Conservation (phyloP, 2,797 vertebrate species). For the Eptatretus atami region DNA sequence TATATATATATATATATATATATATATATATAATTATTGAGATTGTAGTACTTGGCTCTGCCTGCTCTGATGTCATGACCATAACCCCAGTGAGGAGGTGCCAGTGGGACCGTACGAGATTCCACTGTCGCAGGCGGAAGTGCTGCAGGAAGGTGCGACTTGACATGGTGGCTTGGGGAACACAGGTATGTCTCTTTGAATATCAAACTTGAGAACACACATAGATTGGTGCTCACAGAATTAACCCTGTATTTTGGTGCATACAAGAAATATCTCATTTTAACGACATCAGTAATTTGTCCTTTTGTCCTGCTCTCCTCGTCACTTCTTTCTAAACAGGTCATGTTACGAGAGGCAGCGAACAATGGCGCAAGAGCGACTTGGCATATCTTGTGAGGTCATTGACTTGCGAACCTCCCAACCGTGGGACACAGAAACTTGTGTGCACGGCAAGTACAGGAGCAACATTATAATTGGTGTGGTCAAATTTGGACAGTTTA, state of each 20-base stretch:
- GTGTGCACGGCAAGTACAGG: conserved; percentile 43
- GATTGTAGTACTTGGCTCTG: no score
- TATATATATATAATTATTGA: no score
- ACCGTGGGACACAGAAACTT: conserved; percentile 67
- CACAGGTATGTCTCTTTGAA: conserved; percentile 27
- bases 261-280: not conserved
- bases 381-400: conserved; percentile 85
- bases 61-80: no score
- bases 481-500: no score
- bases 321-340: conserved; percentile 16
- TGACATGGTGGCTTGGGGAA: conserved; percentile 89
- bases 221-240: no score
- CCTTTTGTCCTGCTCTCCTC: not conserved
- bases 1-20: no score
- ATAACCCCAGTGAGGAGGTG: conserved; percentile 51
- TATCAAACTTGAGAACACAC: no score
- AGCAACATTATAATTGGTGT: no score
- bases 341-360: conserved; percentile 85
- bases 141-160: conserved; percentile 55
- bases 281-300: not conserved
- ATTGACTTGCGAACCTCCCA: conserved; percentile 75
- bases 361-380: conserved; percentile 73
- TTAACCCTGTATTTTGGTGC: no score
- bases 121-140: conserved; percentile 63
- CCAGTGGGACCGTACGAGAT: conserved; percentile 44